A percentile compares a stretch with the other conserved stretches of the same genome.
Evolutionary conservation across 2,113 vertebrate genomes (phyloP).

Genomic region (Calidris pygmaea): DNA sequence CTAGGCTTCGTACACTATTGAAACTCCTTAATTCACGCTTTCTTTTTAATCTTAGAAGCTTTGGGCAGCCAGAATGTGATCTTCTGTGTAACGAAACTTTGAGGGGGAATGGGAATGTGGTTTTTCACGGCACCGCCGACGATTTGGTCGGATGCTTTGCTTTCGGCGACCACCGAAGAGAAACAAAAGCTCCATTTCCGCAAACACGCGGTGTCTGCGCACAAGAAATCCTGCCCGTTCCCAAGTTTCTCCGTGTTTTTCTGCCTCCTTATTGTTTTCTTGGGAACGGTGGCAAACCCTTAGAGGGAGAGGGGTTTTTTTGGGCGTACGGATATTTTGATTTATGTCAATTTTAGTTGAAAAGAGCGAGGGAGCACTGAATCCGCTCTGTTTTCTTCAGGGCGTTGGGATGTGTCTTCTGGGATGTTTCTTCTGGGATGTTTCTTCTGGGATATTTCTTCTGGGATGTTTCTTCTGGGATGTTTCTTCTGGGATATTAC

Average conservation of each 20-base stretch:
- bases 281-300: not conserved
- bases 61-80: not conserved
- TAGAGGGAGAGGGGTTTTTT: not conserved
- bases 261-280: not conserved
- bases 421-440: not conserved
- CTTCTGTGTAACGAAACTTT: not conserved
- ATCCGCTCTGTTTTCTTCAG: not conserved
- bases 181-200: not conserved
- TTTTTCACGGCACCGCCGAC: not conserved
- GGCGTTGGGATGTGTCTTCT: not conserved
- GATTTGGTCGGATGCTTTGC: not conserved
- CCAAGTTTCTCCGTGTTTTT: not conserved
- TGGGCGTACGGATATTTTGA: not conserved
- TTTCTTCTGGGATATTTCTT: not conserved
- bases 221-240: accelerated
- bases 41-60: not conserved
- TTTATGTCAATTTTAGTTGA: not conserved
- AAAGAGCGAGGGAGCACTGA: not conserved
- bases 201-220: not conserved
- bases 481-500: not conserved
- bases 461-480: not conserved
- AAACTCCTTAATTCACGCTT: not conserved
- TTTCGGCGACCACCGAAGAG: not conserved
- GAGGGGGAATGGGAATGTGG: not conserved
- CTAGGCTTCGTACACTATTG: accelerated